Percentiles rank a stretch among this genome's conserved stretches.
These are phyloP conservation scores for Anguilla anguilla DNA, from an alignment of 2,797 vertebrate species.

Conservation along the genomic window DNA sequence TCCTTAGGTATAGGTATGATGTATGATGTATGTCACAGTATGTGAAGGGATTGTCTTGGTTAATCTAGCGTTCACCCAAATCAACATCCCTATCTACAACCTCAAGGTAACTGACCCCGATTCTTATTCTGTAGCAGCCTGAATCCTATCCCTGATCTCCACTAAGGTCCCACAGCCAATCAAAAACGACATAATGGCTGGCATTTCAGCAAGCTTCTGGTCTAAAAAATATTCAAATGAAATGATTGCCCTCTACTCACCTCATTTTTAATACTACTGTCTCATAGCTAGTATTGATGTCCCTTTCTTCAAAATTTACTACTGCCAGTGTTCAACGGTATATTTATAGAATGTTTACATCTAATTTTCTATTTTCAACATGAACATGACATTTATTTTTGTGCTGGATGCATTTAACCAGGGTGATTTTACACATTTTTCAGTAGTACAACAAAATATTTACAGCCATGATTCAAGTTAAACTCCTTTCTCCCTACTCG, in stretches of 20 bases:
- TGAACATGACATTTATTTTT: not conserved
- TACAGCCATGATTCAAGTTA: not conserved
- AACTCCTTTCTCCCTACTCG: not conserved
- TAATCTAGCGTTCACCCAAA: not conserved
- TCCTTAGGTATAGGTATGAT: not conserved
- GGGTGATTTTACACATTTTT: slow-evolving; percentile 2
- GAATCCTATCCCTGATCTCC: not conserved
- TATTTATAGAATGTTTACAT: not conserved
- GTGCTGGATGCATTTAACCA: not conserved
- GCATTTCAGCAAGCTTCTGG: not conserved
- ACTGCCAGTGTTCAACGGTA: not conserved
- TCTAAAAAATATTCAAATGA: not conserved
- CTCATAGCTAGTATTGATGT: not conserved
- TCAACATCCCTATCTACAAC: not conserved
- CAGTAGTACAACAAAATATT: not conserved
- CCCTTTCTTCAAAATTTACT: not conserved
- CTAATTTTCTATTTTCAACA: not conserved
- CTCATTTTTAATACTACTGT: not conserved
- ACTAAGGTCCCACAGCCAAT: not conserved
- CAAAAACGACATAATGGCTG: not conserved
- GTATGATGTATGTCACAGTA: not conserved
- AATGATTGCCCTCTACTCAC: not conserved
- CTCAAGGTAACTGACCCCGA: not conserved
- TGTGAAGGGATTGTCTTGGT: not conserved
- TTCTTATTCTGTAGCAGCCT: not conserved